Percentiles rank a stretch among this genome's conserved stretches.
Conservation (phyloP, 2,113 vertebrate genomes). For the Meriones unguiculatus region DNA sequence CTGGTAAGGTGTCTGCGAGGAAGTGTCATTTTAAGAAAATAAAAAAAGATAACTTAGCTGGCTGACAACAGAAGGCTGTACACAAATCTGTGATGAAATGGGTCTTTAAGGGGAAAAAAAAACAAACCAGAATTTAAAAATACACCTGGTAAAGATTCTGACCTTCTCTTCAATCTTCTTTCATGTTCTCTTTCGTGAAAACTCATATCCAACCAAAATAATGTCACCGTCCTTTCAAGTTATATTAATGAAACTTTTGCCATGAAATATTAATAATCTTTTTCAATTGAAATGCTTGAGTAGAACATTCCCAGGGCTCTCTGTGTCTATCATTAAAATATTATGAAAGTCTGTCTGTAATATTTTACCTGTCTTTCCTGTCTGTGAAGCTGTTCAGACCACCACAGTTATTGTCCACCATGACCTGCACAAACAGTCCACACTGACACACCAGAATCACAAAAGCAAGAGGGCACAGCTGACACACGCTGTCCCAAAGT, state of each 20-base stretch:
- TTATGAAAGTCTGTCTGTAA: background rate
- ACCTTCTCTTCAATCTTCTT: background rate
- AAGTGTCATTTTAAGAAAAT: constrained; percentile 19
- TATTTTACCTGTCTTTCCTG: background rate
- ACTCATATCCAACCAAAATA: constrained; percentile 19
- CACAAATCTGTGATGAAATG: background rate
- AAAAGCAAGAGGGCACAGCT: background rate
- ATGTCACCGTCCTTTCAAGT: background rate
- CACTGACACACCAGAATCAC: background rate
- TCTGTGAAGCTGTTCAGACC: constrained; percentile 26
- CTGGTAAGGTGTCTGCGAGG: background rate
- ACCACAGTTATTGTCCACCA: background rate
- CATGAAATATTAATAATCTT: constrained; percentile 23
- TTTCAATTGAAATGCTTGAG: constrained; percentile 32
- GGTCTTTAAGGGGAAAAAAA: background rate
- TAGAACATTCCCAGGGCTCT: background rate
- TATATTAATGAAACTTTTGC: constrained; percentile 23
- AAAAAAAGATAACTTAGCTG: background rate
- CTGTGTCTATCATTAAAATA: background rate
- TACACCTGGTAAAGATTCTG: constrained; percentile 10
- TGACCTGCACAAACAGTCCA: background rate
- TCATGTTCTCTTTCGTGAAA: background rate
- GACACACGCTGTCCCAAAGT: background rate
- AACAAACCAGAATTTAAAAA: background rate
- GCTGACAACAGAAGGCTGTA: background rate